phyloP scores from a whole-genome alignment of 1,140 invertebrate species.

The Magallana gigas region DNA sequence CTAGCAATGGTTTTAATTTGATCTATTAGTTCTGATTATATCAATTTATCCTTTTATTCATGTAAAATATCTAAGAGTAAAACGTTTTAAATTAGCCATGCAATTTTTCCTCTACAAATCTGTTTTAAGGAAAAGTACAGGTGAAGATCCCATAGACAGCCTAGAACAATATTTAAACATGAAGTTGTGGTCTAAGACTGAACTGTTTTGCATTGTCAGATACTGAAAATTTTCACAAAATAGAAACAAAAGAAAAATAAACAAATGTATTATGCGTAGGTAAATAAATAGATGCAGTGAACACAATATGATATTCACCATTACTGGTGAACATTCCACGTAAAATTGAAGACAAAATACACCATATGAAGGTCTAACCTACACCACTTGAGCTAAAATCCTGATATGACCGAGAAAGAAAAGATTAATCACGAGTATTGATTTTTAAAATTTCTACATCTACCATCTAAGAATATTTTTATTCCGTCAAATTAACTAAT shows the following conservation, averaged over 20 bases:
- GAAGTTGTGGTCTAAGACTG: neutral
- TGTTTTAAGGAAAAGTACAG: no score
- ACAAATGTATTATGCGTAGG: slow-evolving; percentile 30
- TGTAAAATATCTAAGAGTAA: no score
- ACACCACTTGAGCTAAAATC: neutral
- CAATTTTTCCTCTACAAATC: no score
- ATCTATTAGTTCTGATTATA: no score
- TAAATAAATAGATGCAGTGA: slow-evolving; percentile 21
- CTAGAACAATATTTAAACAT: no score
- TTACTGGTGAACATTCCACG: neutral
- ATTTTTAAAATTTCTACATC: neutral
- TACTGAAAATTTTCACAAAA: neutral
- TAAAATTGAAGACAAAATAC: no score
- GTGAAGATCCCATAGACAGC: no score
- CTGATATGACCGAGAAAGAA: neutral
- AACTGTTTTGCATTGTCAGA: slow-evolving; percentile 20
- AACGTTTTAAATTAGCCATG: no score
- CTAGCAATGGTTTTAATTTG: no score
- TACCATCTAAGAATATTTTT: neutral
- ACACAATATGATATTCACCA: neutral
- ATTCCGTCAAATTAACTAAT: neutral
- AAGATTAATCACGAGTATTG: slow-evolving; percentile 1
- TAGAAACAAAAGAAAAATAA: neutral
- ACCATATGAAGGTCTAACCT: neutral
- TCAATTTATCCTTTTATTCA: no score